phyloP scores from a whole-genome alignment of 2,888 invertebrate genomes.

The Acanthosepion esculentum region DNA sequence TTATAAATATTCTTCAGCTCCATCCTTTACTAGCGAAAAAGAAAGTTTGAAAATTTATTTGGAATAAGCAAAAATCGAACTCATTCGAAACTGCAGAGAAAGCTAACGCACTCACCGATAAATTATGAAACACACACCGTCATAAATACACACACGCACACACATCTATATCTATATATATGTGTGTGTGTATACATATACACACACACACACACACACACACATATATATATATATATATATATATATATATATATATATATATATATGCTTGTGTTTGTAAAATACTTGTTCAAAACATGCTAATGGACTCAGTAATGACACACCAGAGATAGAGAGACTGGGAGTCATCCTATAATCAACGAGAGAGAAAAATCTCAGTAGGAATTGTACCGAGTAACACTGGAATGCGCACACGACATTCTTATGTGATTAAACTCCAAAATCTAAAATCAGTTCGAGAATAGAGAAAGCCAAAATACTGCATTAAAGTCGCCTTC shows the following conservation, averaged over 20 bases:
- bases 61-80: too few relatives aligned
- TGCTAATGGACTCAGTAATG: background rate
- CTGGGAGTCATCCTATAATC: background rate
- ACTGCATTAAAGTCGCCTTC: background rate
- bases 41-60: too few relatives aligned
- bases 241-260: background rate
- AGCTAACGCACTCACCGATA: too few relatives aligned
- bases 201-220: too few relatives aligned
- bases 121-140: too few relatives aligned
- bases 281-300: too few relatives aligned
- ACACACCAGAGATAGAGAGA: background rate
- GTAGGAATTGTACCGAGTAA: background rate
- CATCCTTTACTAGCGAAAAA: too few relatives aligned
- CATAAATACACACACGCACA: background rate
- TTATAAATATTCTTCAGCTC: too few relatives aligned
- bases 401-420: background rate
- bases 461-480: background rate
- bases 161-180: background rate
- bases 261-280: background rate
- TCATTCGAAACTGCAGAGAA: too few relatives aligned
- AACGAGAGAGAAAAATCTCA: background rate
- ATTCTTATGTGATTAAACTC: slow-evolving; percentile 15
- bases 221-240: background rate
- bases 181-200: too few relatives aligned
- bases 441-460: background rate